phyloP scores from a whole-genome alignment of 92 coral and sea anemone genomes.

The Pocillopora grandis region DNA sequence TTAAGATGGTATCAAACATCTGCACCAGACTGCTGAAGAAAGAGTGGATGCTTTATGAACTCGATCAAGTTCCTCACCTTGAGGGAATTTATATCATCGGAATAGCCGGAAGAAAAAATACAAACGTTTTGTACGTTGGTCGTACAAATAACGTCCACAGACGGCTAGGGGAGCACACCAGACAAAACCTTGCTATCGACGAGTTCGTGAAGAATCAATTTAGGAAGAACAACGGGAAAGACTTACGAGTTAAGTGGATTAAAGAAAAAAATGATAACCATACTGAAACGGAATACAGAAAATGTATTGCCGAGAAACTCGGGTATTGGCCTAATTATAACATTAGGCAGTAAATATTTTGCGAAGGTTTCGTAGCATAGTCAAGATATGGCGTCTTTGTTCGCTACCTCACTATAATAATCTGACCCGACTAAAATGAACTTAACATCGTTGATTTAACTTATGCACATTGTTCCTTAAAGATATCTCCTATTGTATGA shows the following conservation, averaged over 20 bases:
- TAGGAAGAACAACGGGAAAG: slow-evolving; percentile 2
- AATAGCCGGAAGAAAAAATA: background rate
- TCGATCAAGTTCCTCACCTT: background rate
- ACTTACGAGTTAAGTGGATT: slow-evolving; percentile 1
- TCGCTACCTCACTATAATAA: too few relatives aligned
- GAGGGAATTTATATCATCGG: slow-evolving; percentile 25
- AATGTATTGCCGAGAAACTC: background rate
- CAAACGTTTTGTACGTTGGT: slow-evolving; percentile 3
- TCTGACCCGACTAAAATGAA: too few relatives aligned
- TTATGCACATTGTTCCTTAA: too few relatives aligned
- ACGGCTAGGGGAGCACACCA: slow-evolving; percentile 11
- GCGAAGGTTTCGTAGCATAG: background rate
- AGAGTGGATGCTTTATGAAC: slow-evolving; percentile 3
- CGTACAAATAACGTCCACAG: slow-evolving; percentile 7
- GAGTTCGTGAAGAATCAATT: slow-evolving; percentile 3
- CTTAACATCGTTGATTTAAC: too few relatives aligned
- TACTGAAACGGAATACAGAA: background rate
- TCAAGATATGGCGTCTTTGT: too few relatives aligned
- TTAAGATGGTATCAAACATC: background rate
- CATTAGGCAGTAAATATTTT: background rate
- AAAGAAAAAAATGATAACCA: background rate
- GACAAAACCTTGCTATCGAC: slow-evolving; percentile 11
- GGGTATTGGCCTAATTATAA: background rate
- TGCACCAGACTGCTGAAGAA: slow-evolving; percentile 1
- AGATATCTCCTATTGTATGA: too few relatives aligned